Evolutionary conservation across 2,797 vertebrate genomes (phyloP), one percentile per base, ranked within the genome.

Genomic region (Typhlichthys subterraneus): DNA sequence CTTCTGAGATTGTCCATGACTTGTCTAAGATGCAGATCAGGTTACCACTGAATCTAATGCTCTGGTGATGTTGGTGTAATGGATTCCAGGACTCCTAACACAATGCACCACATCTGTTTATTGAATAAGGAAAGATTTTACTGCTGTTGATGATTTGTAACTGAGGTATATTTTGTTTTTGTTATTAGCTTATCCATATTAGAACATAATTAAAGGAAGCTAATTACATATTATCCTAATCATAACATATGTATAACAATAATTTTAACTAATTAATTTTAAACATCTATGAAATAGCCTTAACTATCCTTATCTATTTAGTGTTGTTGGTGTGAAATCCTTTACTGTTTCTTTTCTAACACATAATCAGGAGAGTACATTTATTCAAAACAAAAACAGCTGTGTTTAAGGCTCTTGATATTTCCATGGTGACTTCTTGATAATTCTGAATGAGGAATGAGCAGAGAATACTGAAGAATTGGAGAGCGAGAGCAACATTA

Each of bases 21-120:
- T 48, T 48, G 11, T 48, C 47, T 48, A 48, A 48, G n/a, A 48
- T 14, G 15, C 8, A 17, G 13, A 9, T 17, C 14, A 14, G 5
- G 8, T 51, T 14, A 17, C 19, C 38, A 23, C 57, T 45, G 29
- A 51, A 47, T 73, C 58, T 58, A 63, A 33, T 57, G 12, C 46
- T 5, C 29, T 67, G 55, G 71, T 74, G 60, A 55, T 56, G 47
- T 63, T 58, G 47, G 50, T 45, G 1, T 57, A 19, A 52, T 47
- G 47, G 48, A 31, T 67, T 23, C 53, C 55, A 61, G 45, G 33
- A 53, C 57, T 9, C 51, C 46, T 57, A 17, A 29, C 55, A 14
- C 42, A 63, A 63, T 49, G 12, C 23, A 38, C n/a, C 17, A 13
- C 55, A 75, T 62, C 52, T 60, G 33, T 38, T 38, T 38, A 38